Evolutionary conservation across 1,140 invertebrate genomes (phyloP), one percentile per base, ranked within the genome.

Genomic region (Trachymyrmex septentrionalis): DNA sequence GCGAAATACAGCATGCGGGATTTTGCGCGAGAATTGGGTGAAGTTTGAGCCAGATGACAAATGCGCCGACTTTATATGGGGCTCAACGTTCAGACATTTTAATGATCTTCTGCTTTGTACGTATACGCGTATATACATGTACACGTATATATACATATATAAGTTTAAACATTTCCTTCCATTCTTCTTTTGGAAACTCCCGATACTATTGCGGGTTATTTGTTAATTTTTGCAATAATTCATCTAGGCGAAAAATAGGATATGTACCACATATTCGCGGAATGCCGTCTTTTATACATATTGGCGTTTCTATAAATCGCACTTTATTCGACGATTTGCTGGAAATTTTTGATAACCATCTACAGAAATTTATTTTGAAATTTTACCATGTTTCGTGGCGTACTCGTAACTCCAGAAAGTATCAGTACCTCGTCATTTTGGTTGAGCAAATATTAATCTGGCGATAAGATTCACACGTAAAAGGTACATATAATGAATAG

Each of bases 31-130:
- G 69, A 75, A 84, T 84, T 73, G 55, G 69, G 19, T 34, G 38
- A 75, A 84, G 69, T 84, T 73, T 73, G 24, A 84, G 67, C 12
- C 16, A 44, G 19, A 84, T 84, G 80, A 84, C 75, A 84, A 84
- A 84, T 84, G 69, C 55, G 69, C 24, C 55, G 80, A 73, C 69
- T 84, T 75, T 73, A 63, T 73, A 63, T 19, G 69, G 38, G 24
- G 80, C 34, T 82, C 71, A 73, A 75, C 80, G 55, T 44, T 63
- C 24, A 21, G 69, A 73, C 55, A 48, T 73, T 84, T 84, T 73
- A 84, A 84, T 75, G 27, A 69, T 61, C 38, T 61, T 75, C 34
- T 21, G 67, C 67, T 57, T 48, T 4, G 38, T 78, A 38, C 7
- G 19, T 44, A 12, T 27, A 44, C 9, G 3, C 12, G 6, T 19